Evolutionary conservation across 2,888 invertebrate genomes (phyloP).

Genomic region (Tortricodes alternella): DNA sequence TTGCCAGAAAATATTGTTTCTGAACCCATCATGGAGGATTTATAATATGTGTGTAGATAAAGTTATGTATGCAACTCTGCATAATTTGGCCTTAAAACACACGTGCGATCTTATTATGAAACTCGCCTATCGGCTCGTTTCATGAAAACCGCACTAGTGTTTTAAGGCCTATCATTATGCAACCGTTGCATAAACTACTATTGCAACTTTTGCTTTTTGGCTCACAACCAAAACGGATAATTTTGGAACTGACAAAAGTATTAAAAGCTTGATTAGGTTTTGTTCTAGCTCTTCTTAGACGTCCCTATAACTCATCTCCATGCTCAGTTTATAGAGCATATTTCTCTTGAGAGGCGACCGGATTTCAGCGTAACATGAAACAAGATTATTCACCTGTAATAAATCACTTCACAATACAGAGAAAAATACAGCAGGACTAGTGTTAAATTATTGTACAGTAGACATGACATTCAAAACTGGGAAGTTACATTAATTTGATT

Average conservation of each 20-base stretch:
- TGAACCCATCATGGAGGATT: no score
- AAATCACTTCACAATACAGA: slow-evolving; percentile 56
- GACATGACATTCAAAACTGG: neutral
- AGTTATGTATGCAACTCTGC: no score
- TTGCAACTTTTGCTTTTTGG: no score
- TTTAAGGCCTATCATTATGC: no score
- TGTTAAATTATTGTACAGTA: neutral
- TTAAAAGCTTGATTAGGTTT: slow-evolving; percentile 13
- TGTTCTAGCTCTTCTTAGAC: slow-evolving; percentile 34
- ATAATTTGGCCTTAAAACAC: no score
- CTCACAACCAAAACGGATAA: no score
- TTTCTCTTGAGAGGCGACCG: slow-evolving; percentile 50
- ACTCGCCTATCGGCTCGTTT: no score
- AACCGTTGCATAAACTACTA: no score
- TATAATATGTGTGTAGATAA: no score
- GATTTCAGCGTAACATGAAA: slow-evolving; percentile 67
- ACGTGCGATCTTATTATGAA: no score
- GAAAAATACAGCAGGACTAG: slow-evolving; percentile 15
- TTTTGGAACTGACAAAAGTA: neutral
- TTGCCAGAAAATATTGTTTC: no score
- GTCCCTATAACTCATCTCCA: slow-evolving; percentile 48
- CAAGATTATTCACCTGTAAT: slow-evolving; percentile 69
- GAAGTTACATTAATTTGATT: neutral
- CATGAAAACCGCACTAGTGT: no score
- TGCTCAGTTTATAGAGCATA: slow-evolving; percentile 49